Base-by-base conservation (phyloP, 1,140 invertebrate genomes). In the Elymnias hypermnestra region DNA sequence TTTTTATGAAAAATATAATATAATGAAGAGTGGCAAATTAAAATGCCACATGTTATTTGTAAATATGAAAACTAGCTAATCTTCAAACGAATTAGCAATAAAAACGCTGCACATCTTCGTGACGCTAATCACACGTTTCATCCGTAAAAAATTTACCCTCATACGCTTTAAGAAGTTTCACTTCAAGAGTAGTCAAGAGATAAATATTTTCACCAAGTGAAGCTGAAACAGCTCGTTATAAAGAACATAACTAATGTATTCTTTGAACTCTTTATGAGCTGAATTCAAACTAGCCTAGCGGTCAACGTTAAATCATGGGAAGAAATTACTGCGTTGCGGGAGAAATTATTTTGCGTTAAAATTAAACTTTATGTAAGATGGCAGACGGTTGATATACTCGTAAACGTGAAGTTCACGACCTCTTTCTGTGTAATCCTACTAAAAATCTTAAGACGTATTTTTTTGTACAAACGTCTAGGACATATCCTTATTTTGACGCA, bases 401-500 rank as follows among this genome's bases (percentile, higher is more conserved):
- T 26, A 33, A 40, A 40, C 28, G 13, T 19, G 10, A 43, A 26
- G 53, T 45, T 52, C 49, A 42, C 26, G 15, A 45, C 42, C 45
- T 28, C 25, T 33, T 46, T 40, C 19, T 12, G 18, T 31, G 31
- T 56, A 44, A 47, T 46, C 53, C 9, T 36, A 14, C 5, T 9
- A 8, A 46, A 43, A 49, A 43, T 50, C 25, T 50, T 47, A 43
- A 36, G 35, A 21, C 42, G 25, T 31, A 21, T 6, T 26, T 26
- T n/a, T 33, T 54, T 47, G 22, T 38, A 48, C 18, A 37, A 25
- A 19, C 46, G 47, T 46, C 42, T 51, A 44, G 38, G 35, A 51
- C 42, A 58, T 60, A 61, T 63, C 59, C 53, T 63, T 58, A 53
- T 38, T 52, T 46, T 28, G 46, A 64, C 46, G 37, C 54, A 53